Evolutionary conservation across 1,140 invertebrate genomes (phyloP), one percentile per base, ranked within the genome.

Genomic region (Listronotus bonariensis): DNA sequence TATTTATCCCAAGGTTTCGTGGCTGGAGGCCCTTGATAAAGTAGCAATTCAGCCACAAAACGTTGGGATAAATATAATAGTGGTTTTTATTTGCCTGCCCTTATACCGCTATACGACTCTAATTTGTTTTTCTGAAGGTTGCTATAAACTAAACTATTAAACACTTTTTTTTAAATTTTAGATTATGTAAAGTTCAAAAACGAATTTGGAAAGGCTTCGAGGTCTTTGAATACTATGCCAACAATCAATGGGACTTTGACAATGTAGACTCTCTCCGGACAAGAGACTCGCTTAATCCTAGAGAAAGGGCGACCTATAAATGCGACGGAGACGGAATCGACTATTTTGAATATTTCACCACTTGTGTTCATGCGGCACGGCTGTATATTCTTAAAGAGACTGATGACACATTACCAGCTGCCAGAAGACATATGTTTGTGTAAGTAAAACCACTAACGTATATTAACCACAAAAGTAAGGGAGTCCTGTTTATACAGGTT

Each of bases 211-310:
- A 92, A 80, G 91, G 90, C 1, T 92, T 92, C 69, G 89, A 92
- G 69, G 89, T 93, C 0, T 92, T 93, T 67, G 90, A 93, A 71
- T 93, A 92, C 72, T 93, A 93, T 74, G 89, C 90, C 0, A 93
- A 91, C 72, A 92, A 91, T 73, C 89, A 91, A 60, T 93, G 91
- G 90, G 89, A 91, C 68, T 93, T 93, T 74, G 83, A 85, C 45
- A 90, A 88, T 40, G 83, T 87, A 26, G 84, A 87, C 69, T 79
- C 81, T 9, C 54, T 77, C 0, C 63, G 80, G 7, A 53, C 88
- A 3, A 78, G 90, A 48, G 89, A 51, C 38, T 76, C 82, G 7
- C 77, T 91, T 54, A 92, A 92, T 75, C 77, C 81, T 4, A 80
- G 76, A 53, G 91, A 92, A 74, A 80, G 82, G 42, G 60, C 79